A percentile compares a stretch with the other conserved stretches of the same genome.
These are phyloP conservation scores for Sarotherodon lohbergeri DNA, from an alignment of 2,113 vertebrate genomes.

Conservation along the genomic window DNA sequence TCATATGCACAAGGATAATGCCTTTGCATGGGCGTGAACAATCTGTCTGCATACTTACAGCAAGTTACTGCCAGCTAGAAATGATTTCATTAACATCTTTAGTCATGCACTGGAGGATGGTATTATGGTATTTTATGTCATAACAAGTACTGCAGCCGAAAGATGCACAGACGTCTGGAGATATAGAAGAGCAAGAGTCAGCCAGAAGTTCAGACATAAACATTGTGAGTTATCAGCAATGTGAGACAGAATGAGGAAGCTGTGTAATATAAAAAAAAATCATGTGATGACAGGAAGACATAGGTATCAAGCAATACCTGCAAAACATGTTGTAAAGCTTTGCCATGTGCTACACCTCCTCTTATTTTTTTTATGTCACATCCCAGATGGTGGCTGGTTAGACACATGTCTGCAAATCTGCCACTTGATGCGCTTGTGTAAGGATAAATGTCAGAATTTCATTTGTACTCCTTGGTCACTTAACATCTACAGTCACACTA, in stretches of 20 bases:
- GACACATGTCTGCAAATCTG: neutral
- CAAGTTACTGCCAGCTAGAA: neutral
- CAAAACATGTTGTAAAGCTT: neutral
- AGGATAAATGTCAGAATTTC: conserved; percentile 32
- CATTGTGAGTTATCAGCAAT: neutral
- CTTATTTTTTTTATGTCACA: neutral
- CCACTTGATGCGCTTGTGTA: conserved; percentile 11
- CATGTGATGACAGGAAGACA: neutral
- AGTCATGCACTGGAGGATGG: neutral
- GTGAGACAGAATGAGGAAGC: neutral
- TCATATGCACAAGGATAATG: neutral
- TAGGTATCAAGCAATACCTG: neutral
- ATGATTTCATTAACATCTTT: neutral
- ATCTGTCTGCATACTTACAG: neutral
- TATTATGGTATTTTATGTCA: conserved; percentile 4
- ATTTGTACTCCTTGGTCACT: conserved; percentile 19
- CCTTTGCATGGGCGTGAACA: neutral
- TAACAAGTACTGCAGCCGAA: neutral
- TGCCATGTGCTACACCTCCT: neutral
- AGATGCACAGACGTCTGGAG: neutral
- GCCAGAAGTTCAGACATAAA: neutral
- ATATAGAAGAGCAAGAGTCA: neutral
- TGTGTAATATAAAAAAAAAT: neutral
- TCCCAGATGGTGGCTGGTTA: neutral
- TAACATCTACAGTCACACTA: neutral